These are phyloP conservation scores for Apis dorsata DNA, from an alignment of 1,140 invertebrate species.

Conservation along the genomic window DNA sequence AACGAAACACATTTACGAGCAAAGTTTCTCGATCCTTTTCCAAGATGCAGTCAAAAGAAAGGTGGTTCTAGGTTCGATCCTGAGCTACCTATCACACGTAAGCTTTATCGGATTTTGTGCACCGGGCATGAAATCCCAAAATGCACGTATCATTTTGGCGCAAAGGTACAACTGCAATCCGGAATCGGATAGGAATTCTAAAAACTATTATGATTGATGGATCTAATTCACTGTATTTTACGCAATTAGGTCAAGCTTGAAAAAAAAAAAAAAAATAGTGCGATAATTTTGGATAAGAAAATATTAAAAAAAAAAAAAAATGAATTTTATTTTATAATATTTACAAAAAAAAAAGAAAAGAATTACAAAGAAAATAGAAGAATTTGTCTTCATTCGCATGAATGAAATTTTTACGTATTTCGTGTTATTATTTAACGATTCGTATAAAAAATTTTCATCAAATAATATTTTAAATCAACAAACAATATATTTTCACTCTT, in stretches of 20 bases:
- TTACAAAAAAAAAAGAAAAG: background rate
- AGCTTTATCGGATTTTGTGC: background rate
- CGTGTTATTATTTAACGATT: background rate
- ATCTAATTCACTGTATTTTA: background rate
- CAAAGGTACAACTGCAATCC: background rate
- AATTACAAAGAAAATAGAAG: background rate
- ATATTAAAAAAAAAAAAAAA: background rate
- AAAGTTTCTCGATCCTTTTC: background rate
- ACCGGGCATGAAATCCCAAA: background rate
- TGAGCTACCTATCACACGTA: conserved; percentile 16
- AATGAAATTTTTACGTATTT: background rate
- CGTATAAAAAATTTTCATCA: no score
- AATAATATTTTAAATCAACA: no score
- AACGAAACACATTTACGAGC: background rate
- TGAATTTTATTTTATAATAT: no score
- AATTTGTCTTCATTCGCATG: background rate
- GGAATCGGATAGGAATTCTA: background rate
- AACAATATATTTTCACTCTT: no score
- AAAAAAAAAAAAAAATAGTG: background rate
- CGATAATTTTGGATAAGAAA: background rate
- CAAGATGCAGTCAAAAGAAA: background rate
- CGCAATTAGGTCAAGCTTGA: background rate
- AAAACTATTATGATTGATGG: background rate
- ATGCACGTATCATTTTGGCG: background rate
- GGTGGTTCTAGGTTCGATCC: background rate